Evolutionary conservation across 2,797 vertebrate genomes (phyloP).

Genomic region (Acrossocheilus fasciatus): DNA sequence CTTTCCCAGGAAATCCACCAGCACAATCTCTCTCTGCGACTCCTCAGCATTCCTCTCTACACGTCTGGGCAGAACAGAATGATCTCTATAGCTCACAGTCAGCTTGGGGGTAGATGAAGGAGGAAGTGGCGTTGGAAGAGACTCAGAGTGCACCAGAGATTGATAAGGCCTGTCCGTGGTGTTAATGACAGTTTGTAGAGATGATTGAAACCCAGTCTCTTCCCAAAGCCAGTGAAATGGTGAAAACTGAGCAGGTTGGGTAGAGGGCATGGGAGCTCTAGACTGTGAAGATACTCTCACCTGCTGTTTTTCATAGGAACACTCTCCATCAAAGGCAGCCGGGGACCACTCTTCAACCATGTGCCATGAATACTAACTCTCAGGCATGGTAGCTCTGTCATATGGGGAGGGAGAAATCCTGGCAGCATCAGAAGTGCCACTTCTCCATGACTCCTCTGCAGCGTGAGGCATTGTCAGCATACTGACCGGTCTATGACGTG

Average conservation of each 20-base stretch:
- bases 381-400: not conserved
- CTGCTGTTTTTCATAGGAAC: not conserved
- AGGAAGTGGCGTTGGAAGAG: too few species aligned
- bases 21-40: too few species aligned
- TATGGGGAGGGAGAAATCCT: too few species aligned
- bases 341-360: not conserved
- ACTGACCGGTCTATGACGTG: not conserved
- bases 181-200: not conserved
- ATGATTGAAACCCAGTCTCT: not conserved
- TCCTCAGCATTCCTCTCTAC: too few species aligned
- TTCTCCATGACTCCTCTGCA: not conserved
- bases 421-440: not conserved
- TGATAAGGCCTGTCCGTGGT: not conserved
- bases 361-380: not conserved
- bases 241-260: not conserved
- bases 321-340: not conserved
- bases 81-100: too few species aligned
- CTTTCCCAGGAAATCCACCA: too few species aligned
- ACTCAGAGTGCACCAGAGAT: not conserved
- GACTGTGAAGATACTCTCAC: not conserved
- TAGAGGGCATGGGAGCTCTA: not conserved
- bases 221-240: not conserved
- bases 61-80: too few species aligned
- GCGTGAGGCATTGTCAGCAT: too few species aligned
- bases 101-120: too few species aligned